Evolutionary conservation across 2,888 invertebrate genomes (phyloP).

Genomic region (Andrena haemorrhoa): DNA sequence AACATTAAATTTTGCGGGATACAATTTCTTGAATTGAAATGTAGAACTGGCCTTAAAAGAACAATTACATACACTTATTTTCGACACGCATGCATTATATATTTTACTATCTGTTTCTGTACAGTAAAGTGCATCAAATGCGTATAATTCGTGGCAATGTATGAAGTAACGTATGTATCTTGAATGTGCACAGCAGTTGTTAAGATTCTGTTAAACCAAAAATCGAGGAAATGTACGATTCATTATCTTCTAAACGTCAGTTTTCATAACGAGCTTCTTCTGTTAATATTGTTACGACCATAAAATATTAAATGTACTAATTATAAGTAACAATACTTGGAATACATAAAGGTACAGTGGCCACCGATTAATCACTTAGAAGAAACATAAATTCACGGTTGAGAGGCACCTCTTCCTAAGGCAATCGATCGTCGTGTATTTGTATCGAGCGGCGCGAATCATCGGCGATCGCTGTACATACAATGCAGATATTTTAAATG

Average conservation of each 20-base stretch:
- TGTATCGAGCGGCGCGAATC: too few relatives aligned
- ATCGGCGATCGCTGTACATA: too few relatives aligned
- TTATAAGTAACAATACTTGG: conserved; percentile 32
- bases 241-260: conserved; percentile 1
- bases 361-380: too few relatives aligned
- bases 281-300: conserved; percentile 12
- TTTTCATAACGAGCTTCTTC: conserved; percentile 11
- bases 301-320: conserved; percentile 24
- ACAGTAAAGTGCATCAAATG: conserved; percentile 18
- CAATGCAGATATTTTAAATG: conserved; percentile 24
- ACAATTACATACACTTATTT: conserved; percentile 57
- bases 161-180: conserved; percentile 24
- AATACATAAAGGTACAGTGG: conserved; percentile 18
- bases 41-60: conserved; percentile 62
- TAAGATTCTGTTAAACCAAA: conserved; percentile 29
- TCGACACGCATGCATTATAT: conserved; percentile 38
- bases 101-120: conserved; percentile 45
- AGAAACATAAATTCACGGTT: too few relatives aligned
- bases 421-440: too few relatives aligned
- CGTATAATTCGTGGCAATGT: conserved; percentile 23
- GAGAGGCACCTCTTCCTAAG: too few relatives aligned
- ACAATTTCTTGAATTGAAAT: conserved; percentile 58
- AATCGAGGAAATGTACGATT: conserved; percentile 10
- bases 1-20: conserved; percentile 66
- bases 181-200: conserved; percentile 23